Evolutionary conservation across 2,888 invertebrate species (phyloP), one percentile per base, ranked within the genome.

Genomic region (Tanaodytes sp.): DNA sequence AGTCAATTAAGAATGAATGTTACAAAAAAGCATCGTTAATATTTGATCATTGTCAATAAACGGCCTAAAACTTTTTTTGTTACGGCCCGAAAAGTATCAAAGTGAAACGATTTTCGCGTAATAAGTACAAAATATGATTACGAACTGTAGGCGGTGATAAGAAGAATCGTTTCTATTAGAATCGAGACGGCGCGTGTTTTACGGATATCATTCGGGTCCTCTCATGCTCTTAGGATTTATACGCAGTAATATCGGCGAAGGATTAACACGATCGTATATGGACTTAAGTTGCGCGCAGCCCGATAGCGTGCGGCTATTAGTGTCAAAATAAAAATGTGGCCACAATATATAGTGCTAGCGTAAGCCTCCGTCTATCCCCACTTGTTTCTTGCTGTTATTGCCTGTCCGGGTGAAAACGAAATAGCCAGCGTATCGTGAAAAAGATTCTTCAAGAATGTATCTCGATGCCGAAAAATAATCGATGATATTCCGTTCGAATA

Each of bases 271-370:
- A 81, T 82, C 81, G 80, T 77, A 75, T 69, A 79, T 79, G 78
- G 79, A 82, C 82, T 80, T 80, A 79, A 82, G 80, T 82, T 80
- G 76, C 79, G 78, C 78, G 78, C 79, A 76, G 76, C 72, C 78
- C 81, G 83, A 82, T 84, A 83, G 77, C 80, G 75, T 75, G 76
- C 23, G 79, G 83, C 83, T 83, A 84, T 84, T 84, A 84, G 82
- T 82, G 83, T 83, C 83, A 82, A 84, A 84, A 84, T 84, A 84
- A 84, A 84, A 84, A 83, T 83, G 82, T 83, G 80, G 80, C 80
- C 77, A 79, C 80, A 81, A 82, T 83, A 82, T 83, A 84, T 77
- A 79, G 78, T 75, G 76, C 72, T 78, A 76, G 77, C 75, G 80
- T 82, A 82, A 81, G 79, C 80, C 78, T 4, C 4, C 23, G 4